These are phyloP conservation scores for Distichodus sexfasciatus DNA, from an alignment of 2,797 vertebrate species.

Conservation along the genomic window DNA sequence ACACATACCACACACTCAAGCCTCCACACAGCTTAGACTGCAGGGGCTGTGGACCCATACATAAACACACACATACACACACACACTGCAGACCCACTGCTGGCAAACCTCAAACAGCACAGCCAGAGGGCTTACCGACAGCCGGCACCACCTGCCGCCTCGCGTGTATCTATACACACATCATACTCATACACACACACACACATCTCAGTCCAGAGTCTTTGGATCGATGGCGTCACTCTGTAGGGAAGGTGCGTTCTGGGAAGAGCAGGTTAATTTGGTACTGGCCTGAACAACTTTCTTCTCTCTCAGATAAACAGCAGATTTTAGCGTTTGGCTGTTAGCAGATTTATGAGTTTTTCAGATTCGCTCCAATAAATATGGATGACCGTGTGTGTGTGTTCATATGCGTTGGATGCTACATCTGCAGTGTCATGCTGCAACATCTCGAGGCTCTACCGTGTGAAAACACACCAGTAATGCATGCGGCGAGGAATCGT, in stretches of 20 bases:
- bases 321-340: no score
- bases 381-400: no score
- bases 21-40: not conserved
- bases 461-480: not conserved
- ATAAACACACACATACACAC: no score
- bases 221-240: conserved; percentile 34
- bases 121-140: conserved; percentile 69
- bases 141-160: conserved; percentile 69
- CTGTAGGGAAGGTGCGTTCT: conserved; percentile 24
- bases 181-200: not conserved
- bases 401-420: not conserved
- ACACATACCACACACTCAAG: not conserved
- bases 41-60: conserved; percentile 14
- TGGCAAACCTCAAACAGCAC: conserved; percentile 70
- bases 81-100: conserved; percentile 69
- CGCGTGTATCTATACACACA: conserved; percentile 43
- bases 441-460: not conserved
- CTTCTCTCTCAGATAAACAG: no score
- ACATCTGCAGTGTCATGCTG: not conserved
- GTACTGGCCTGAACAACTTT: no score
- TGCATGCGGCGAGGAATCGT: not conserved
- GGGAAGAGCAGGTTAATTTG: conserved; percentile 54
- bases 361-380: no score
- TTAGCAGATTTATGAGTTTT: no score
- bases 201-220: not conserved